Evolutionary conservation across 2,797 vertebrate genomes (phyloP).

Genomic region (Cryptoprocta ferox): DNA sequence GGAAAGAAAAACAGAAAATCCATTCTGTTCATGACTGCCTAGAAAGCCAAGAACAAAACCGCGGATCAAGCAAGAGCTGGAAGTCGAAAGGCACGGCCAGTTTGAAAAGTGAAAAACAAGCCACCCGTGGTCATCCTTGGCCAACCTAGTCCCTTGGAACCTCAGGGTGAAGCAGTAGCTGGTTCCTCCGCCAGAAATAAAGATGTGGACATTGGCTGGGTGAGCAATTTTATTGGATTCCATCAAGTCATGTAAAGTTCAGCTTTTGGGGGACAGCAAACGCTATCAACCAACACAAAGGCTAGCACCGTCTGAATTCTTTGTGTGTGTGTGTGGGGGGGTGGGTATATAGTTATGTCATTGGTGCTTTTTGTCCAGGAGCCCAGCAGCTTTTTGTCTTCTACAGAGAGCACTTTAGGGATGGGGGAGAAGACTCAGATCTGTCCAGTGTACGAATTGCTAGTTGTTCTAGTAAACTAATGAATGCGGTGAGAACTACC

Average conservation of each 20-base stretch:
- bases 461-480: neutral
- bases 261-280: neutral
- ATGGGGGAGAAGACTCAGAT: neutral
- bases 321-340: neutral
- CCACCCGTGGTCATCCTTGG: neutral
- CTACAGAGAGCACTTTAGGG: neutral
- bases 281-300: neutral
- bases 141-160: neutral
- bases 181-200: neutral
- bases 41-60: constrained; percentile 32
- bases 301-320: neutral
- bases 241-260: neutral
- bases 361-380: neutral
- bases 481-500: neutral
- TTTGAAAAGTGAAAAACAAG: neutral
- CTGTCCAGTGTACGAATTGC: neutral
- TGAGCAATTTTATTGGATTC: neutral
- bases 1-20: constrained; percentile 29
- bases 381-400: neutral
- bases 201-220: neutral
- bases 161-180: neutral
- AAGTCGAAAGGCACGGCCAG: neutral
- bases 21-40: neutral
- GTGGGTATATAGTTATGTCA: neutral
- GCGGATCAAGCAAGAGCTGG: neutral